Evolutionary conservation across 2,888 invertebrate species (phyloP).

Genomic region (Drosophila nigritarsus): DNA sequence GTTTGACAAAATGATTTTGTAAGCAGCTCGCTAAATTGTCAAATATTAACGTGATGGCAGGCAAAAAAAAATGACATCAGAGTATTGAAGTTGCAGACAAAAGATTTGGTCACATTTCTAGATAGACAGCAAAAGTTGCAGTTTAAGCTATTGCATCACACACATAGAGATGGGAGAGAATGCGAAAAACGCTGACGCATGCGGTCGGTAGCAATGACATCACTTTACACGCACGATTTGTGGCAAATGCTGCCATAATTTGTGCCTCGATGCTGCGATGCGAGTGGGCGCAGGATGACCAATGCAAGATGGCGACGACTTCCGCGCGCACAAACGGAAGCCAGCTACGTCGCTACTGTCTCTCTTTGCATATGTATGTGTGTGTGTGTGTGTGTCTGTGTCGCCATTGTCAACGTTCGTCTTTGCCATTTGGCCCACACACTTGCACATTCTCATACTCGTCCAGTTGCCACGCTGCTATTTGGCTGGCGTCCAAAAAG

Average conservation of each 20-base stretch:
- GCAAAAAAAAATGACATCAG: conserved; percentile 27
- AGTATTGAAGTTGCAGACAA: conserved; percentile 16
- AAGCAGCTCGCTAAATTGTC: conserved; percentile 66
- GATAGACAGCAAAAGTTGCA: conserved; percentile 14
- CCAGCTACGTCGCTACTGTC: conserved; percentile 62
- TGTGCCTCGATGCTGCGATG: conserved; percentile 59
- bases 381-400: conserved; percentile 29
- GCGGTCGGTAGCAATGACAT: conserved; percentile 70
- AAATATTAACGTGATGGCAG: conserved; percentile 50
- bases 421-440: conserved; percentile 59
- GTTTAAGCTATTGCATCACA: conserved; percentile 62
- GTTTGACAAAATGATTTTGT: conserved; percentile 63
- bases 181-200: conserved; percentile 71
- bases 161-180: conserved; percentile 1
- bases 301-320: conserved; percentile 80
- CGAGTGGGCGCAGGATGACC: conserved; percentile 79
- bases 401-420: conserved; percentile 69
- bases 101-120: conserved; percentile 11
- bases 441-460: conserved; percentile 23
- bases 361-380: conserved; percentile 11
- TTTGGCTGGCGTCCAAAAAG: conserved; percentile 69
- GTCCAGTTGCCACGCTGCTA: conserved; percentile 32
- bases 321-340: conserved; percentile 77
- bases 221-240: conserved; percentile 81
- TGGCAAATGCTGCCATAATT: conserved; percentile 81